Conservation (phyloP, 2,797 vertebrate species). For the Spinibarbus caldwelli region DNA sequence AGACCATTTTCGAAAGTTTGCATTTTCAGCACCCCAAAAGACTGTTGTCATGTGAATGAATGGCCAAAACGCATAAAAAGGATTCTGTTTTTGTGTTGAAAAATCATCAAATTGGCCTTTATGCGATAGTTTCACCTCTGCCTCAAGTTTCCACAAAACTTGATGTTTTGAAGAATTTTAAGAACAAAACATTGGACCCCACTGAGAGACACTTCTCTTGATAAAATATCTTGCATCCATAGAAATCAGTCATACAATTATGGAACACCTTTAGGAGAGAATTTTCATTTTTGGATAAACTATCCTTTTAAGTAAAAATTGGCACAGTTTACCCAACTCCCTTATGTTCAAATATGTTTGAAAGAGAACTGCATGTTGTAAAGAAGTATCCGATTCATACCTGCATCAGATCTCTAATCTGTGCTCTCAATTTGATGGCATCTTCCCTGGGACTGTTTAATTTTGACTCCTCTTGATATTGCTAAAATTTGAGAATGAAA, state of each 20-base stretch:
- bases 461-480: constrained; percentile 71
- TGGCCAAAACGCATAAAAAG: no score
- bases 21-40: background rate
- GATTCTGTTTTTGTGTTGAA: background rate
- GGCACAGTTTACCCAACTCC: background rate
- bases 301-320: background rate
- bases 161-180: background rate
- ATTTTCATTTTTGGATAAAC: background rate
- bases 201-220: background rate
- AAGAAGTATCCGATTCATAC: constrained; percentile 32
- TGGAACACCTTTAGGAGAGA: background rate
- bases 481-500: background rate
- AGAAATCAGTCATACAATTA: background rate
- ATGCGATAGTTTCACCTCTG: background rate
- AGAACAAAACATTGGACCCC: background rate
- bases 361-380: background rate
- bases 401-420: constrained; percentile 69
- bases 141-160: background rate
- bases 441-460: constrained; percentile 71
- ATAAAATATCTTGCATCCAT: background rate
- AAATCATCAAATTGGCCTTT: background rate
- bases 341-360: no score
- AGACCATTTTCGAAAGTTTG: background rate
- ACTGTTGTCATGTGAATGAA: no score
- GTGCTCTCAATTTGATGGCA: constrained; percentile 66